phyloP scores from a whole-genome alignment of 1,140 invertebrate species.

The Musca vetustissima region DNA sequence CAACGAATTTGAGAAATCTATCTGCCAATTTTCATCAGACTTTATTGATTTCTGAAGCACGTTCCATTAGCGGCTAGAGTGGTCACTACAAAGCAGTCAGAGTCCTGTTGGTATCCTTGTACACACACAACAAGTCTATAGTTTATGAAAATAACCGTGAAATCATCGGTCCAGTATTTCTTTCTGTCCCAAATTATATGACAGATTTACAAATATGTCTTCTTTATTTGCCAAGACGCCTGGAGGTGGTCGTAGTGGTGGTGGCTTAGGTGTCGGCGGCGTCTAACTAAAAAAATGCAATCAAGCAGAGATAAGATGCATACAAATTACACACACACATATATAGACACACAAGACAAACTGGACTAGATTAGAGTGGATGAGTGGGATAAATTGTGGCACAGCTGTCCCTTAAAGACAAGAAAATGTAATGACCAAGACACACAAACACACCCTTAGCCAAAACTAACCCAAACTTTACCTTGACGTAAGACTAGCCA shows the following conservation, averaged over 20 bases:
- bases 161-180: background rate
- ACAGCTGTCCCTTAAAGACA: background rate
- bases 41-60: background rate
- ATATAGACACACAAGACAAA: too few relatives aligned
- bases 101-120: too few relatives aligned
- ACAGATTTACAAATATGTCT: background rate
- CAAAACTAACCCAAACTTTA: background rate
- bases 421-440: background rate
- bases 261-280: too few relatives aligned
- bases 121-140: background rate
- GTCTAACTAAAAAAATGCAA: constrained; percentile 1
- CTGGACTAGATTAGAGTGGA: too few relatives aligned
- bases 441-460: background rate
- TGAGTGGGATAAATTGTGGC: too few relatives aligned
- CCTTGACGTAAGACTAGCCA: too few relatives aligned
- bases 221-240: too few relatives aligned
- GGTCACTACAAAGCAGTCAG: background rate
- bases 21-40: too few relatives aligned
- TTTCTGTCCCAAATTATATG: constrained; percentile 1
- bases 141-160: constrained; percentile 10
- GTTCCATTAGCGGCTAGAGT: constrained; percentile 13
- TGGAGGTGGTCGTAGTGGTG: too few relatives aligned
- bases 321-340: background rate
- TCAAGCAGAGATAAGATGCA: constrained; percentile 8
- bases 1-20: constrained; percentile 3